phyloP scores from a whole-genome alignment of 2,888 invertebrate species.

The Trichogramma dendrolimi region DNA sequence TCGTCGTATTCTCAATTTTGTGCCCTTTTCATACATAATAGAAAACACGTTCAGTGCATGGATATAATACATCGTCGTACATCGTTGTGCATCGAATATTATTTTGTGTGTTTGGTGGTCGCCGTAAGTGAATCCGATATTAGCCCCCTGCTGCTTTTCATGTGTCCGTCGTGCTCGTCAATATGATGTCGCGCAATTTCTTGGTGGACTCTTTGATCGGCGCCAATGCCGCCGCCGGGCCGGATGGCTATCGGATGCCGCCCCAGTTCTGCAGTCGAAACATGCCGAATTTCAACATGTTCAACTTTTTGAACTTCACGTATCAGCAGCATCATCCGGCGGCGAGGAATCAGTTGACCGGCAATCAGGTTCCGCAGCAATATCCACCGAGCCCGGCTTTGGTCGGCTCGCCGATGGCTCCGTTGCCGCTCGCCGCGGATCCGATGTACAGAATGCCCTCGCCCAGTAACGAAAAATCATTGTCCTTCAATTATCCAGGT shows the following conservation, averaged over 20 bases:
- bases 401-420: conserved; percentile 17
- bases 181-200: conserved; percentile 75
- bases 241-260: conserved; percentile 43
- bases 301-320: conserved; percentile 49
- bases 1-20: too few species aligned
- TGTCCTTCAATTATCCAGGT: too few species aligned
- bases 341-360: conserved; percentile 35
- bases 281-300: conserved; percentile 51
- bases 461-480: too few species aligned
- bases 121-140: conserved; percentile 1
- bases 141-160: conserved; percentile 1
- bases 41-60: too few species aligned
- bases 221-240: conserved; percentile 53
- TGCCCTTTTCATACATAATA: too few species aligned
- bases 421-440: too few species aligned
- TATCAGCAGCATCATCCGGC: conserved; percentile 35
- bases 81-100: neutral
- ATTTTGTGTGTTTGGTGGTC: conserved; percentile 36
- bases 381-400: conserved; percentile 38
- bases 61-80: too few species aligned
- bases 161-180: conserved; percentile 4
- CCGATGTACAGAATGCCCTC: too few species aligned
- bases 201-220: conserved; percentile 75
- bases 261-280: conserved; percentile 45
- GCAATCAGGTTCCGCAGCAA: conserved; percentile 35